These are phyloP conservation scores for Tromatobia lineatoria DNA, from an alignment of 2,888 invertebrate genomes.

Conservation along the genomic window DNA sequence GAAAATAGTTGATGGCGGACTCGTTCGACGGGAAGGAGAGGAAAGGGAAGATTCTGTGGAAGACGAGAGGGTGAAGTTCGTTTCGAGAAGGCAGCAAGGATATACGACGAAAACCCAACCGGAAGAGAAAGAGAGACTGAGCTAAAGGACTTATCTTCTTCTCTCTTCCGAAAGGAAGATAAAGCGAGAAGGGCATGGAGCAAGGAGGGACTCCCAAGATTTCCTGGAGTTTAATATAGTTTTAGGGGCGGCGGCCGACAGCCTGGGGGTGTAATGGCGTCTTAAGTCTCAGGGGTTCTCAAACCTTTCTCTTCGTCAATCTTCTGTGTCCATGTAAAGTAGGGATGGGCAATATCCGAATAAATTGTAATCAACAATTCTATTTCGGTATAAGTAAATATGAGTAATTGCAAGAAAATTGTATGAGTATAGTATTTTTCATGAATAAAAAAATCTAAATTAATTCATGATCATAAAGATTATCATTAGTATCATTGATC, in stretches of 20 bases:
- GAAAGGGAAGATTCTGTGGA: conserved; percentile 64
- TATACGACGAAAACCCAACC: conserved; percentile 47
- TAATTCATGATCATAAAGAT: too few species aligned
- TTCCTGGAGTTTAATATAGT: conserved; percentile 85
- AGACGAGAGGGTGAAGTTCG: conserved; percentile 59
- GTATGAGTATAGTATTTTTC: too few species aligned
- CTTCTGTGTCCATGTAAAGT: conserved; percentile 47
- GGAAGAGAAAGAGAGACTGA: conserved; percentile 51
- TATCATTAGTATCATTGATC: too few species aligned
- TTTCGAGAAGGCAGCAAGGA: conserved; percentile 34
- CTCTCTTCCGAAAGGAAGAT: conserved; percentile 65
- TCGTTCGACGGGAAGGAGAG: conserved; percentile 59
- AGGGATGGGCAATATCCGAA: too few species aligned
- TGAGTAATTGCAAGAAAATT: too few species aligned
- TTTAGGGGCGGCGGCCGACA: conserved; percentile 83
- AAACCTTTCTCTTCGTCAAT: conserved; percentile 64
- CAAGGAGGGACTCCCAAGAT: conserved; percentile 81
- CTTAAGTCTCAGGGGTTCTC: conserved; percentile 84
- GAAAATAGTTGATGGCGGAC: conserved; percentile 54
- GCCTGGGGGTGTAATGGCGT: conserved; percentile 84
- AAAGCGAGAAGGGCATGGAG: conserved; percentile 72
- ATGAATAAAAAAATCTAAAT: too few species aligned
- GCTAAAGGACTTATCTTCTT: conserved; percentile 34
- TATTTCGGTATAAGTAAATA: too few species aligned
- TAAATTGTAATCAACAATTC: too few species aligned